Evolutionary conservation across 2,797 vertebrate genomes (phyloP), one percentile per base, ranked within the genome.

Genomic region (Delichon dasypus): DNA sequence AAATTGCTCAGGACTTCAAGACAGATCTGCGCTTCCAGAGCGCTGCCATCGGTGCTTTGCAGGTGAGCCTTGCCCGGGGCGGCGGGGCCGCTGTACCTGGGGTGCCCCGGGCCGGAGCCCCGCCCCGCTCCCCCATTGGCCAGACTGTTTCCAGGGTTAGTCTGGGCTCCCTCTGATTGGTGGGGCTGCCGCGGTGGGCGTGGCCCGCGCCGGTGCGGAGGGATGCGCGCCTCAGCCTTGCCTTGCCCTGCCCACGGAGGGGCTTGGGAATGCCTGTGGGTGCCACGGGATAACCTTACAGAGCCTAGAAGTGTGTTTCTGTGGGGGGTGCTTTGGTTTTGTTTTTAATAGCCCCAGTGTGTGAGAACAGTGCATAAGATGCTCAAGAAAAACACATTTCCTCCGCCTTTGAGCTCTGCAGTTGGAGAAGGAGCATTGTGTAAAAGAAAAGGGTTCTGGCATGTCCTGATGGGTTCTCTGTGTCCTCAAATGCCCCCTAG

Each of bases 1-100:
- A 98, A 97, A 98, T 98, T 96, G 98, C 98, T 97, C 98, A 98
- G 98, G 98, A 98, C 95, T 98, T 98, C 97, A 98, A 98, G 95
- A 98, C 98, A 97, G 98, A 98, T 81, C 97, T 98, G 98, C 98
- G 98, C 97, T 98, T 98, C 96, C 98, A 98, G 95, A 98, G 98
- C 64, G 98, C 98, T 94, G 98, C 98, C 94, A 98, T 98, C 60
- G 98, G 98, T 97, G 98, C 98, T 97, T 98, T 98, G 97, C 98
- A 98, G 98, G 98, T 98, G 97, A 97, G 78, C 34, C 13, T 2
- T 0, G 11, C 55, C 0, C 2, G 70, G 68, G 36, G 36, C 36
- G 36, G 36, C 36, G 36, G 36, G 10, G 36, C 36, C 36, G 36
- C n/a, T 10, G 36, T 38, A 38, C 19, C 44, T 9, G 44, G 27